Conservation (phyloP, 2,888 invertebrate genomes). For the Epirrhoe tristata region DNA sequence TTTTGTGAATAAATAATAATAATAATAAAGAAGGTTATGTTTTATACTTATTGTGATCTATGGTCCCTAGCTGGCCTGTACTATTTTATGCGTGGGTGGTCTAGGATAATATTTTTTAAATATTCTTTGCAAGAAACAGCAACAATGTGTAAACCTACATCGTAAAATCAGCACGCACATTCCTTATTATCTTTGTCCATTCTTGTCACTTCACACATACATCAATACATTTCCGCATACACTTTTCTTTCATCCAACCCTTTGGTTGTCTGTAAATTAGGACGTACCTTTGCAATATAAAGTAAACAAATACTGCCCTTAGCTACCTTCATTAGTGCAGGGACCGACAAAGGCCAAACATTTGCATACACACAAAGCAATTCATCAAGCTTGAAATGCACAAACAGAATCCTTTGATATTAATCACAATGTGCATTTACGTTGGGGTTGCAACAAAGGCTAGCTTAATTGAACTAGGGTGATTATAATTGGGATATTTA, state of each 20-base stretch:
- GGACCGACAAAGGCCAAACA: slow-evolving; percentile 26
- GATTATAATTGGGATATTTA: slow-evolving; percentile 20
- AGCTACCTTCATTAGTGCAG: slow-evolving; percentile 21
- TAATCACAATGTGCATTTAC: slow-evolving; percentile 75
- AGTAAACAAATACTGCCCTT: slow-evolving; percentile 1
- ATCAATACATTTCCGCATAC: no score
- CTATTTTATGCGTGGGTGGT: no score
- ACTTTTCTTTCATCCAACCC: background rate
- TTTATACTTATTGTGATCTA: no score
- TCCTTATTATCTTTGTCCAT: no score
- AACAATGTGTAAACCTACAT: no score
- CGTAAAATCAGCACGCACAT: no score
- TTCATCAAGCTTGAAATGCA: slow-evolving; percentile 58
- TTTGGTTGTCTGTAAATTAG: background rate
- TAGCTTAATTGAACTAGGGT: slow-evolving; percentile 52
- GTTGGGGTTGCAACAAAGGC: slow-evolving; percentile 61
- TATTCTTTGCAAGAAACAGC: no score
- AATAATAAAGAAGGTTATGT: no score
- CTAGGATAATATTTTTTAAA: no score
- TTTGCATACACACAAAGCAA: slow-evolving; percentile 42
- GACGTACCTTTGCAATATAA: background rate
- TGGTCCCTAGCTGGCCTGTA: no score
- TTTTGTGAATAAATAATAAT: no score
- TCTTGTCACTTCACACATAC: no score
- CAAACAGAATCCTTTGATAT: slow-evolving; percentile 66